These are phyloP conservation scores for Hydrotaea diabolus DNA, from an alignment of 2,888 invertebrate species.

Conservation along the genomic window DNA sequence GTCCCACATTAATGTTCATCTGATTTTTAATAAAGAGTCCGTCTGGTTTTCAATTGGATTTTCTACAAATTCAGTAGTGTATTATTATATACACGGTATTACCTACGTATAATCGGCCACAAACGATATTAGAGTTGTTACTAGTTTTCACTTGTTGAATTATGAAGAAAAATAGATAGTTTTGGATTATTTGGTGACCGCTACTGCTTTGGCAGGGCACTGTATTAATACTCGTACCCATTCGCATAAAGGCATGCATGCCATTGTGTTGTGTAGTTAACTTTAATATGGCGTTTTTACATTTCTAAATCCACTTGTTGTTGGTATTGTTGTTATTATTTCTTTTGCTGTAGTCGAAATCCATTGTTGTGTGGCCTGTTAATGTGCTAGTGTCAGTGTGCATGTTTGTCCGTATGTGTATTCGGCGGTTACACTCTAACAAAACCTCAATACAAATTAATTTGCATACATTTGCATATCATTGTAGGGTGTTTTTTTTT, in stretches of 20 bases:
- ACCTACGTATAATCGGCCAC: too few relatives aligned
- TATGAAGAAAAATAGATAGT: too few relatives aligned
- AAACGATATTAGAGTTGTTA: too few relatives aligned
- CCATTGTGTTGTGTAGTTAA: slow-evolving; percentile 11
- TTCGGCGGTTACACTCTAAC: slow-evolving; percentile 40
- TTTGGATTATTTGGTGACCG: too few relatives aligned
- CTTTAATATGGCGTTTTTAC: slow-evolving; percentile 33
- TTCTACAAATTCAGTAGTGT: too few relatives aligned
- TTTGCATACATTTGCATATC: slow-evolving; percentile 58
- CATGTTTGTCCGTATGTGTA: not conserved
- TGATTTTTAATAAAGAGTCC: too few relatives aligned
- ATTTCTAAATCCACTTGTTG: slow-evolving; percentile 32
- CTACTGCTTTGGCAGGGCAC: not conserved
- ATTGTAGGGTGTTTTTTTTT: not conserved
- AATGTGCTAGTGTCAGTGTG: not conserved
- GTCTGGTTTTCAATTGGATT: too few relatives aligned
- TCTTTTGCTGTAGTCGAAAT: slow-evolving; percentile 5
- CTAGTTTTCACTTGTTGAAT: too few relatives aligned
- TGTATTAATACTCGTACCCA: slow-evolving; percentile 1
- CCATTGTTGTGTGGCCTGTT: not conserved
- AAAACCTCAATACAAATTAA: slow-evolving; percentile 62
- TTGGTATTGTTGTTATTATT: slow-evolving; percentile 32
- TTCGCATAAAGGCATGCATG: not conserved
- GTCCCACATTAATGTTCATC: too few relatives aligned
- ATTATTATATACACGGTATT: too few relatives aligned